phyloP scores from a whole-genome alignment of 1,140 invertebrate genomes.

The Tetramorium parvispinum region DNA sequence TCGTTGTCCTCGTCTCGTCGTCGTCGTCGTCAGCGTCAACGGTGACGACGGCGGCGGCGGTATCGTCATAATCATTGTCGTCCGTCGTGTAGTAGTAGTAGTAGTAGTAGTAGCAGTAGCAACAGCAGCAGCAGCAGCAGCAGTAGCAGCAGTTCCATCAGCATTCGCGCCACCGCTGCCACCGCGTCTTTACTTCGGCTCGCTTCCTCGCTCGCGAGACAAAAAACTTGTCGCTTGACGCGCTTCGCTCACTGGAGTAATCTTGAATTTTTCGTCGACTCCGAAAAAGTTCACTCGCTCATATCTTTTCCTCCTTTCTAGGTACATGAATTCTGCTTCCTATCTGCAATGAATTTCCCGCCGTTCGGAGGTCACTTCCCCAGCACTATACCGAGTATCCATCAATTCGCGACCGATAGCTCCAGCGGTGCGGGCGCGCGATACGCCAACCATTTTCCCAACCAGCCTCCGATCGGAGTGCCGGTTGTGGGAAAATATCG shows the following conservation, averaged over 20 bases:
- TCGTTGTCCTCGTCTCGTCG: not conserved
- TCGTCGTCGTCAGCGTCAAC: not conserved
- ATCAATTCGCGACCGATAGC: slow-evolving; percentile 88
- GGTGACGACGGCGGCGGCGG: too few relatives aligned
- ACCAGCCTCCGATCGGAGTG: slow-evolving; percentile 85
- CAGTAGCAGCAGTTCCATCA: too few relatives aligned
- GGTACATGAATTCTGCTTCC: slow-evolving; percentile 81
- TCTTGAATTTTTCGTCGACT: not conserved
- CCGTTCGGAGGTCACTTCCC: slow-evolving; percentile 89
- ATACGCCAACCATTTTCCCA: slow-evolving; percentile 85
- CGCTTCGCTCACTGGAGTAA: not conserved
- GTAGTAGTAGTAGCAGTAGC: too few relatives aligned
- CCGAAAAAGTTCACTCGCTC: not conserved
- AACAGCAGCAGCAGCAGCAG: too few relatives aligned
- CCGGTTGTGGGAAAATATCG: slow-evolving; percentile 85
- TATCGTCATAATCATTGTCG: too few relatives aligned
- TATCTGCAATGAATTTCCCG: slow-evolving; percentile 88
- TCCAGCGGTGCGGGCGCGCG: slow-evolving; percentile 83
- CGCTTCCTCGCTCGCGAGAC: not conserved
- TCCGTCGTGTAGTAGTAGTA: not conserved
- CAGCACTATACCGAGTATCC: slow-evolving; percentile 88
- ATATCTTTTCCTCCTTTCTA: slow-evolving; percentile 62
- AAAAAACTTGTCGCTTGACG: not conserved
- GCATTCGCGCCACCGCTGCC: too few relatives aligned
- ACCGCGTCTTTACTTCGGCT: not conserved